Conservation (phyloP, 2,888 invertebrate species). For the Ormyrus labotus region DNA sequence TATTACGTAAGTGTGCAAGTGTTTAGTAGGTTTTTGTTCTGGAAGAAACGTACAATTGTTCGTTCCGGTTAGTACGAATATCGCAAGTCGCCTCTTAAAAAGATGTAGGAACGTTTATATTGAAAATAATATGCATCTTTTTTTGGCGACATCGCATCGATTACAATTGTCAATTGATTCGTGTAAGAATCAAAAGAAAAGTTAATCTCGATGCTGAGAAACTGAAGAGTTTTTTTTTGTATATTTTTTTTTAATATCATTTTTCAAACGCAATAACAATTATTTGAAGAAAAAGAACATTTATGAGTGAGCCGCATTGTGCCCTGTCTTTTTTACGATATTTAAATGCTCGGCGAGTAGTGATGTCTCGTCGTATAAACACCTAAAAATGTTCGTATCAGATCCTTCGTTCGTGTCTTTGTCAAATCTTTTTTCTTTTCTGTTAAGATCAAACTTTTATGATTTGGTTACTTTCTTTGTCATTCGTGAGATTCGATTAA, state of each 20-base stretch:
- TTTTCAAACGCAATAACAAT: constrained; percentile 15
- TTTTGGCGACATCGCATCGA: constrained; percentile 57
- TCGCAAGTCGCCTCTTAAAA: constrained; percentile 51
- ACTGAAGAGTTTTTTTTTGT: background rate
- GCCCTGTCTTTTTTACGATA: background rate
- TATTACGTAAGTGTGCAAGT: constrained; percentile 12
- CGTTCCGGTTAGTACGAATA: constrained; percentile 36
- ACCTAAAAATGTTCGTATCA: constrained; percentile 1
- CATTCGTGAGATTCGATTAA: constrained; percentile 39
- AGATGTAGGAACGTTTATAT: constrained; percentile 72
- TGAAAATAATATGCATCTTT: constrained; percentile 70
- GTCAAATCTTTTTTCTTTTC: background rate
- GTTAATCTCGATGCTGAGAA: constrained; percentile 13
- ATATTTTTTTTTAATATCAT: constrained; percentile 1
- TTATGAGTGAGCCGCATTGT: constrained; percentile 5
- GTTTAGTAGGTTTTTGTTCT: constrained; percentile 55
- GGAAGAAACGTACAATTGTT: constrained; percentile 66
- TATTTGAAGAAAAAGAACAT: constrained; percentile 6
- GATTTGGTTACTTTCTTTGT: background rate
- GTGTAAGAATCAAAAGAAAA: constrained; percentile 19
- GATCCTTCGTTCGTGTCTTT: background rate
- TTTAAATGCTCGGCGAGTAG: constrained; percentile 22
- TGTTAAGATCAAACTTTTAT: background rate
- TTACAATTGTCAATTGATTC: constrained; percentile 46
- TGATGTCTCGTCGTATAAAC: constrained; percentile 8